phyloP scores from a whole-genome alignment of 2,888 invertebrate species.

The Choristoneura rosaceana region DNA sequence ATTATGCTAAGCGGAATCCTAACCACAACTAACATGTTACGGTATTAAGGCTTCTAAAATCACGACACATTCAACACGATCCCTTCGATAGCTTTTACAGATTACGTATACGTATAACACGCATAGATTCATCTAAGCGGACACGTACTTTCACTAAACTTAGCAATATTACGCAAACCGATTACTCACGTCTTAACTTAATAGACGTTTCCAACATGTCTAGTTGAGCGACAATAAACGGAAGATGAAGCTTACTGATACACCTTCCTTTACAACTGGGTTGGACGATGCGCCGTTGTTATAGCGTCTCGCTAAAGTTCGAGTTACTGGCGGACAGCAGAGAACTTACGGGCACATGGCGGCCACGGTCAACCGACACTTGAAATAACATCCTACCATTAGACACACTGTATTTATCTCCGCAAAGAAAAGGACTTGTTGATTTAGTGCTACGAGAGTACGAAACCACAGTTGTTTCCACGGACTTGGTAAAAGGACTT shows the following conservation, averaged over 20 bases:
- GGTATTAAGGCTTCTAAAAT: slow-evolving; percentile 22
- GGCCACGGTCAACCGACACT: slow-evolving; percentile 49
- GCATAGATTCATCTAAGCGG: not conserved
- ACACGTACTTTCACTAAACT: slow-evolving; percentile 10
- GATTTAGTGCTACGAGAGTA: slow-evolving; percentile 57
- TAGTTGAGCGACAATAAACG: slow-evolving; percentile 36
- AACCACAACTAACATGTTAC: slow-evolving; percentile 19
- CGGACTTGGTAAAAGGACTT: slow-evolving; percentile 1
- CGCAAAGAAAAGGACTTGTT: slow-evolving; percentile 65
- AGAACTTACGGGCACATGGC: slow-evolving; percentile 33
- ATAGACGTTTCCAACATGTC: slow-evolving; percentile 34
- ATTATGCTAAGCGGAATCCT: slow-evolving; percentile 22
- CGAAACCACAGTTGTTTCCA: slow-evolving; percentile 45
- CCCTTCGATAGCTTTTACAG: not conserved
- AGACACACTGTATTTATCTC: slow-evolving; percentile 63
- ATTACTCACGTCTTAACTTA: slow-evolving; percentile 44
- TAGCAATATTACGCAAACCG: slow-evolving; percentile 23
- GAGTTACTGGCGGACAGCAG: slow-evolving; percentile 25
- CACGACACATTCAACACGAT: slow-evolving; percentile 4
- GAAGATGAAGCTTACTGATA: slow-evolving; percentile 40
- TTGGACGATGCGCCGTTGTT: slow-evolving; percentile 27
- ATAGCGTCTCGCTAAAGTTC: slow-evolving; percentile 23
- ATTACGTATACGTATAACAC: not conserved
- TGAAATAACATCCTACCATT: slow-evolving; percentile 75
- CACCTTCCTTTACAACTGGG: slow-evolving; percentile 27